phyloP scores from a whole-genome alignment of 2,797 vertebrate genomes.

The Borostomias antarcticus region DNA sequence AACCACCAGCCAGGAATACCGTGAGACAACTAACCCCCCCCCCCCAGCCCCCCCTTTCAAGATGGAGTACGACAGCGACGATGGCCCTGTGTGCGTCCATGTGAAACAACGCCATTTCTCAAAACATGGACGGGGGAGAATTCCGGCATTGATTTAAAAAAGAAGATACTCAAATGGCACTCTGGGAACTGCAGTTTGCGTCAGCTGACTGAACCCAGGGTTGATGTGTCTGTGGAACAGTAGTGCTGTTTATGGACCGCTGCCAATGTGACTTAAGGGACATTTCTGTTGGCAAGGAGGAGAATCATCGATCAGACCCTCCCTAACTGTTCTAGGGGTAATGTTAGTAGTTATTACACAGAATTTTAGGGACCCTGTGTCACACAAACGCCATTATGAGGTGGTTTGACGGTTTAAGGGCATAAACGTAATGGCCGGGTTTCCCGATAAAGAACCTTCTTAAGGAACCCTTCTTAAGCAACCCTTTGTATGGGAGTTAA shows the following conservation, averaged over 20 bases:
- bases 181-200: conserved; percentile 38
- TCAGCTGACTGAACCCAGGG: conserved; percentile 17
- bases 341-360: conserved; percentile 38
- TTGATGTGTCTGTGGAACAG: background rate
- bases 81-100: background rate
- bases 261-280: conserved; percentile 39
- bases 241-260: conserved; percentile 19
- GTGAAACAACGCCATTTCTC: conserved; percentile 5
- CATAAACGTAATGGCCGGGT: no score
- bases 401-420: background rate
- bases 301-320: conserved; percentile 43
- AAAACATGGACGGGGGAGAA: background rate
- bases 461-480: no score
- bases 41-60: background rate
- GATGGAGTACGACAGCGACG: background rate
- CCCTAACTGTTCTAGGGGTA: conserved; percentile 46
- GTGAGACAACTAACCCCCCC: background rate
- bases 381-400: background rate
- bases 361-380: background rate
- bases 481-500: no score
- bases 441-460: no score
- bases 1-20: background rate
- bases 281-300: conserved; percentile 41
- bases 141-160: conserved; percentile 22
- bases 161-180: conserved; percentile 15